Evolutionary conservation across 2,797 vertebrate genomes (phyloP).

Genomic region (Tamandua tetradactyla): DNA sequence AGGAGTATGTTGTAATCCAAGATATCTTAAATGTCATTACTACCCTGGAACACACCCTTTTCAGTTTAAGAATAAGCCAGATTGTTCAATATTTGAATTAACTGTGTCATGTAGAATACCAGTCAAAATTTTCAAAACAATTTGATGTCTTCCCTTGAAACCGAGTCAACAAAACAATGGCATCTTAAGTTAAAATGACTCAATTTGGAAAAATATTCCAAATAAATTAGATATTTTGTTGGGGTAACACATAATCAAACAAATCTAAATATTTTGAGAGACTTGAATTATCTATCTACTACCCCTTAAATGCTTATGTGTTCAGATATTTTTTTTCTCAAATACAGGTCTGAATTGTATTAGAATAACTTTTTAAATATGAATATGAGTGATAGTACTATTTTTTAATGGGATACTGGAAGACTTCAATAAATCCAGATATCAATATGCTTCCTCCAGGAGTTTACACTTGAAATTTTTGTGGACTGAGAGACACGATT

Average conservation of each 20-base stretch:
- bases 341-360: not conserved
- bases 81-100: constrained; percentile 20
- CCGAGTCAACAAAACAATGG: not conserved
- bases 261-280: not conserved
- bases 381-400: not conserved
- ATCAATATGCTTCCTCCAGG: not conserved
- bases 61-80: not conserved
- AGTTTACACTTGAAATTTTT: constrained; percentile 38
- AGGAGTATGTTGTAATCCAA: not conserved
- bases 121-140: not conserved
- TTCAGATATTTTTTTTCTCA: constrained; percentile 29
- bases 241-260: not conserved
- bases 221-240: not conserved
- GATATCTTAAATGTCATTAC: not conserved
- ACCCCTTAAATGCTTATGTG: not conserved
- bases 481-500: not conserved
- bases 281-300: not conserved
- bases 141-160: not conserved
- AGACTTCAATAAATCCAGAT: constrained; percentile 23
- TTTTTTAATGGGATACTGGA: not conserved
- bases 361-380: constrained; percentile 8
- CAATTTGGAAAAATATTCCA: not conserved
- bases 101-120: not conserved
- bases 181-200: not conserved
- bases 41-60: not conserved